Evolutionary conservation across 2,113 vertebrate genomes (phyloP).

Genomic region (Pongo pygmaeus): DNA sequence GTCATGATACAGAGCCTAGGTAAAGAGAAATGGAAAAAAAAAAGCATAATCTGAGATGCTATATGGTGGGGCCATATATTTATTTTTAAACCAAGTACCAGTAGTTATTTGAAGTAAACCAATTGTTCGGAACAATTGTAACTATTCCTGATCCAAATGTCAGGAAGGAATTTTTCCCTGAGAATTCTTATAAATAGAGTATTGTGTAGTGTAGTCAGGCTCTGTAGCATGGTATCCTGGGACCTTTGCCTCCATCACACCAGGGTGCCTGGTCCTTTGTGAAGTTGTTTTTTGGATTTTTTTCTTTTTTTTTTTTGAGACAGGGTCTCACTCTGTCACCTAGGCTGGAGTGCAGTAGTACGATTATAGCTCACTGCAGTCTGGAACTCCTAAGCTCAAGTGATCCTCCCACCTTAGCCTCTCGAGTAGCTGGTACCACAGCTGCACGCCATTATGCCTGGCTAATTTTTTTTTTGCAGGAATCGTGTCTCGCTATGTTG

Average conservation of each 20-base stretch:
- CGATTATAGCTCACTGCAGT: too few relatives aligned
- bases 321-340: too few relatives aligned
- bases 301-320: too few relatives aligned
- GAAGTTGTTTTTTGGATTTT: too few relatives aligned
- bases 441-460: too few relatives aligned
- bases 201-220: not conserved
- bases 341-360: too few relatives aligned
- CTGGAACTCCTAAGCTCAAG: too few relatives aligned
- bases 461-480: too few relatives aligned
- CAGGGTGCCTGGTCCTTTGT: not conserved
- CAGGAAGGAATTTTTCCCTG: not conserved
- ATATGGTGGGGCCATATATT: not conserved
- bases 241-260: not conserved
- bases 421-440: too few relatives aligned
- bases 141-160: not conserved
- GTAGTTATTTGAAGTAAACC: not conserved
- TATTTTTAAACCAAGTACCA: constrained; percentile 8
- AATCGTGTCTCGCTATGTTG: too few relatives aligned
- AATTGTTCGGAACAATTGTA: constrained; percentile 21
- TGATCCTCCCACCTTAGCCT: too few relatives aligned
- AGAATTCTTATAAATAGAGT: not conserved
- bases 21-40: not conserved
- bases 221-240: not conserved
- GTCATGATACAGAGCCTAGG: not conserved
- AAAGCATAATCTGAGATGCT: not conserved